A percentile compares a stretch with the other conserved stretches of the same genome.
phyloP scores from a whole-genome alignment of 1,140 invertebrate genomes.

The Drosophila lowei region DNA sequence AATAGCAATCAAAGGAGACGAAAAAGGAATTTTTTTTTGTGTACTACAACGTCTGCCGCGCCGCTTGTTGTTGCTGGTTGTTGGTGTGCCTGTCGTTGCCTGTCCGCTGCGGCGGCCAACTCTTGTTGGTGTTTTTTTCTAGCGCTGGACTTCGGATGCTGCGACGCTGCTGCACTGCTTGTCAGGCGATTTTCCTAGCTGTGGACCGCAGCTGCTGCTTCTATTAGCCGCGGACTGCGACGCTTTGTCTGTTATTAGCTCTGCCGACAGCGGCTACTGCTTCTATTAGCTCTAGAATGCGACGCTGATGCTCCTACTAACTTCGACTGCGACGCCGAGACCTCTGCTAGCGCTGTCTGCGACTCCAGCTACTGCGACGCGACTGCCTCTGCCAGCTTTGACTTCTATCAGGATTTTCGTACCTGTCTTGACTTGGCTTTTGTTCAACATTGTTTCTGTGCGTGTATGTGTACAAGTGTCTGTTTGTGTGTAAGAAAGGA shows the following conservation, averaged over 20 bases:
- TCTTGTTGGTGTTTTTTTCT: conserved; percentile 27
- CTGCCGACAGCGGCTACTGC: conserved; percentile 5
- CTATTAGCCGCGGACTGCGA: too few species aligned
- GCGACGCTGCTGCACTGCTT: conserved; percentile 10
- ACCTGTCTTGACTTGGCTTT: conserved; percentile 20
- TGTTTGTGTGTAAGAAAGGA: conserved; percentile 21
- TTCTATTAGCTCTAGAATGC: too few species aligned
- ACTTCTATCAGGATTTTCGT: too few species aligned
- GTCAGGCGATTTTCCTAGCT: too few species aligned
- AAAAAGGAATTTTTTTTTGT: conserved; percentile 74
- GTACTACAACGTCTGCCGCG: conserved; percentile 56
- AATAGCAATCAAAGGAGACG: conserved; percentile 40
- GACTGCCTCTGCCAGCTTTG: too few species aligned
- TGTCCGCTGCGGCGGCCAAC: too few species aligned
- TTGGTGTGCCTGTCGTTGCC: not conserved
- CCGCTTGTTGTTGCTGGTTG: conserved; percentile 27
- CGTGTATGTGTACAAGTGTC: too few species aligned
- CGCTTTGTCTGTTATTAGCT: too few species aligned
- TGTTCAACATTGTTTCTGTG: conserved; percentile 26
- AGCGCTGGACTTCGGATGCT: conserved; percentile 41
- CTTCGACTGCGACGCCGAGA: too few species aligned
- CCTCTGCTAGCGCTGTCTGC: too few species aligned
- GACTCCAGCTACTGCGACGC: not conserved
- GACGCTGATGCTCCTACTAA: too few species aligned
- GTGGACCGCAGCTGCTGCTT: conserved; percentile 33